Evolutionary conservation across 1,140 invertebrate genomes (phyloP).

Genomic region (Tenebrio molitor): DNA sequence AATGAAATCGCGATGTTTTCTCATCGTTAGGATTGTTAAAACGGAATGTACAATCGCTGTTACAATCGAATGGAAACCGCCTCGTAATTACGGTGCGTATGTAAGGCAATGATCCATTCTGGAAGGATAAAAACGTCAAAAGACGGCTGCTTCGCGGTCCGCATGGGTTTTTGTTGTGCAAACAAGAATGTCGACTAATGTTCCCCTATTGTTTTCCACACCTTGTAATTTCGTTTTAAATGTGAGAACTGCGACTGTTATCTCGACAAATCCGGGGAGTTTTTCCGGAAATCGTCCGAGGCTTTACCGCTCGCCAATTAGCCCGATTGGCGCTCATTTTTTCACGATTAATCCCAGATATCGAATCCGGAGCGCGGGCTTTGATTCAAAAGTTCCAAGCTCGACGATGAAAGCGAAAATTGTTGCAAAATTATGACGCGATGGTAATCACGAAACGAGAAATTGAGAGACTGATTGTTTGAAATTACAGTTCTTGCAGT

Average conservation of each 20-base stretch:
- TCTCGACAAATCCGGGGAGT: not conserved
- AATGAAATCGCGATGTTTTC: constrained; percentile 32
- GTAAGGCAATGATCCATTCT: constrained; percentile 32
- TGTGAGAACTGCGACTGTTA: constrained; percentile 21
- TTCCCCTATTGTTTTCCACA: constrained; percentile 31
- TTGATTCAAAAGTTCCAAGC: not conserved
- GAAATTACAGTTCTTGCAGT: no score
- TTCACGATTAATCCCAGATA: not conserved
- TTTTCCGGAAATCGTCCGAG: not conserved
- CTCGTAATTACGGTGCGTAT: constrained; percentile 35
- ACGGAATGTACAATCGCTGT: constrained; percentile 37
- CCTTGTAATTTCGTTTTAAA: constrained; percentile 28
- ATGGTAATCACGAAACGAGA: no score
- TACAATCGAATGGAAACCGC: constrained; percentile 33
- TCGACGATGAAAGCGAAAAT: no score
- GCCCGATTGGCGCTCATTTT: constrained; percentile 11
- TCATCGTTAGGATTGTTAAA: constrained; percentile 40
- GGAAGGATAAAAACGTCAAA: constrained; percentile 8
- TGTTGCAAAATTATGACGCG: no score
- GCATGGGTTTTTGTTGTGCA: constrained; percentile 19
- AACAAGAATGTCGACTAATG: constrained; percentile 36
- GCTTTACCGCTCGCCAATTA: constrained; percentile 27
- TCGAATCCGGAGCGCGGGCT: not conserved
- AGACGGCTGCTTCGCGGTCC: constrained; percentile 9
- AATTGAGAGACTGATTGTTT: no score